phyloP scores from a whole-genome alignment of 2,888 invertebrate genomes.

The Apotomis turbidana region DNA sequence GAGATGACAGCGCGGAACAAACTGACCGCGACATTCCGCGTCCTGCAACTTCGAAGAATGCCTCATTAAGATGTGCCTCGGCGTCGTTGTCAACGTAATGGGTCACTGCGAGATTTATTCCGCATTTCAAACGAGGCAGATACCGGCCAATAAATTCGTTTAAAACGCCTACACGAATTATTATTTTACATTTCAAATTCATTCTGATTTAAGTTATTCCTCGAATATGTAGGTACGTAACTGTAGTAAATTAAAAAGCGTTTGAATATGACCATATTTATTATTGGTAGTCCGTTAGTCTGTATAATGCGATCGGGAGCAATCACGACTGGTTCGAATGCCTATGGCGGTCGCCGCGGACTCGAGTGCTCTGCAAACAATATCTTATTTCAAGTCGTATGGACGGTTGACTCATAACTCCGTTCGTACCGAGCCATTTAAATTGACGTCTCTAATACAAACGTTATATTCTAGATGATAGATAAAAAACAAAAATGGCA shows the following conservation, averaged over 20 bases:
- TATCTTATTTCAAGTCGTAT: slow-evolving; percentile 59
- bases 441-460: slow-evolving; percentile 23
- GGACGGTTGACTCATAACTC: slow-evolving; percentile 15
- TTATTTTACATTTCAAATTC: slow-evolving; percentile 19
- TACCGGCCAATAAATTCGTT: slow-evolving; percentile 27
- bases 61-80: slow-evolving; percentile 51
- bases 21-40: slow-evolving; percentile 55
- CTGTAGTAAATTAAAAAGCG: background rate
- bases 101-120: slow-evolving; percentile 41
- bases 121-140: slow-evolving; percentile 29
- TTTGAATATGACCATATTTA: slow-evolving; percentile 15
- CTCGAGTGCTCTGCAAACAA: slow-evolving; percentile 61
- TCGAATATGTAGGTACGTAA: slow-evolving; percentile 1
- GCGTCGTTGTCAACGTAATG: slow-evolving; percentile 42
- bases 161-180: slow-evolving; percentile 23
- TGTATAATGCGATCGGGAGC: slow-evolving; percentile 33
- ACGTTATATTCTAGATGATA: slow-evolving; percentile 24
- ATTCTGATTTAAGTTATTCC: slow-evolving; percentile 14
- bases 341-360: slow-evolving; percentile 35
- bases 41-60: slow-evolving; percentile 48
- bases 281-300: slow-evolving; percentile 29
- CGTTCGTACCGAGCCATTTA: slow-evolving; percentile 2
- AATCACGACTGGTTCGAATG: slow-evolving; percentile 37
- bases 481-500: slow-evolving; percentile 35
- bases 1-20: slow-evolving; percentile 55